These are phyloP conservation scores for Halocynthia aurantium DNA, from an alignment of 23 tunicate species.

Conservation along the genomic window DNA sequence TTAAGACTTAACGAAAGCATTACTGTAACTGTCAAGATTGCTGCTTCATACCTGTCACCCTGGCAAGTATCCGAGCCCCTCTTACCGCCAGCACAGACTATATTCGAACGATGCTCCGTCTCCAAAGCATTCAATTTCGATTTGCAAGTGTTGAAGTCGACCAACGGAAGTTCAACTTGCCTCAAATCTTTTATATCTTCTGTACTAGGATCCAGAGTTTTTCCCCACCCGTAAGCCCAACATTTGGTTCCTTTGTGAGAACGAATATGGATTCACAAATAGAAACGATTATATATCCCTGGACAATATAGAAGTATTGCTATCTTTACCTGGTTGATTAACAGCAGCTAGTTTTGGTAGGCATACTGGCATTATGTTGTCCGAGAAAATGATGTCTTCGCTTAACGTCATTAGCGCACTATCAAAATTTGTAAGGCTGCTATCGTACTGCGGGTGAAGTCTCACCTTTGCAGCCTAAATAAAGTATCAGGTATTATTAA, in stretches of 20 bases:
- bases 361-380: constrained; percentile 1
- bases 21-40: no score
- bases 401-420: constrained; percentile 1
- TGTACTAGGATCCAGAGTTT: background rate
- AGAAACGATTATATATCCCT: background rate
- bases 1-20: no score
- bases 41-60: constrained; percentile 14
- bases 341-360: constrained; percentile 3
- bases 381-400: constrained; percentile 6
- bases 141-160: no score
- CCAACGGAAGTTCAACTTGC: constrained; percentile 6
- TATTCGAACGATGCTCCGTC: no score
- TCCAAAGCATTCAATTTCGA: no score
- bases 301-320: background rate
- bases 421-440: background rate
- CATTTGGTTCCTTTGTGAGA: constrained; percentile 4
- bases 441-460: background rate
- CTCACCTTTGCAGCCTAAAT: background rate
- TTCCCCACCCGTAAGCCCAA: constrained; percentile 33
- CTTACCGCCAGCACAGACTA: constrained; percentile 8
- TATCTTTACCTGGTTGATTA: background rate
- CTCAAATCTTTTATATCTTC: background rate
- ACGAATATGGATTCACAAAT: background rate
- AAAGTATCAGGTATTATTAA: no score
- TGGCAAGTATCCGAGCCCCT: constrained; percentile 11